phyloP scores from a whole-genome alignment of 2,888 invertebrate species.

The Rhimphoctona megacephalus region DNA sequence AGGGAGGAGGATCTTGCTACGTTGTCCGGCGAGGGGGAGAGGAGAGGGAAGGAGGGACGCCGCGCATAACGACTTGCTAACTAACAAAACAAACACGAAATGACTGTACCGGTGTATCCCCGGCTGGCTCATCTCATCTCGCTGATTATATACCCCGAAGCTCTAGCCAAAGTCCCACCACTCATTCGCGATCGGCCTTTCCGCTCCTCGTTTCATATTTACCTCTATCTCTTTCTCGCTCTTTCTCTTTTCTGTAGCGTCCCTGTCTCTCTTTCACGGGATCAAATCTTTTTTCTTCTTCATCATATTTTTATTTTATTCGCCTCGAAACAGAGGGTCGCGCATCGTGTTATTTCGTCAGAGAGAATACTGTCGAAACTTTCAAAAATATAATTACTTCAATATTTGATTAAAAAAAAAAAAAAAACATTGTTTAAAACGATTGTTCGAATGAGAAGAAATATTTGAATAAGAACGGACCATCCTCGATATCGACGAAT shows the following conservation, averaged over 20 bases:
- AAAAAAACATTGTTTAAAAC: neutral
- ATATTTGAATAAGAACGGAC: no score
- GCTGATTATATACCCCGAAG: constrained; percentile 82
- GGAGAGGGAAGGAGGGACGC: constrained; percentile 51
- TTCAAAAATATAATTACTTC: neutral
- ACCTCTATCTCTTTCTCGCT: constrained; percentile 42
- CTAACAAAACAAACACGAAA: constrained; percentile 83
- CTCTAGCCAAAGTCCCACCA: constrained; percentile 73
- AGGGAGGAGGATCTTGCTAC: constrained; percentile 58
- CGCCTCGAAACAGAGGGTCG: neutral
- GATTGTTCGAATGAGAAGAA: no score
- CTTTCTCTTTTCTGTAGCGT: constrained; percentile 19
- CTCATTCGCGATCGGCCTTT: constrained; percentile 57
- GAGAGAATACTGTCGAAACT: neutral
- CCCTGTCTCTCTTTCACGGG: neutral
- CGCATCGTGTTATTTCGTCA: neutral
- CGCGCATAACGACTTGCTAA: constrained; percentile 80
- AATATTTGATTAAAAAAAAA: neutral
- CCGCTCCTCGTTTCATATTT: constrained; percentile 42
- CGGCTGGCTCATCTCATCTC: constrained; percentile 78
- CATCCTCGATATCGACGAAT: neutral
- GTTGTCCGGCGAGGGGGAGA: neutral
- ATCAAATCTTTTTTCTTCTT: neutral
- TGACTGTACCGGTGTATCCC: constrained; percentile 65
- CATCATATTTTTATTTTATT: neutral